Conservation (phyloP, 2,797 vertebrate species). For the Perodicticus potto region DNA sequence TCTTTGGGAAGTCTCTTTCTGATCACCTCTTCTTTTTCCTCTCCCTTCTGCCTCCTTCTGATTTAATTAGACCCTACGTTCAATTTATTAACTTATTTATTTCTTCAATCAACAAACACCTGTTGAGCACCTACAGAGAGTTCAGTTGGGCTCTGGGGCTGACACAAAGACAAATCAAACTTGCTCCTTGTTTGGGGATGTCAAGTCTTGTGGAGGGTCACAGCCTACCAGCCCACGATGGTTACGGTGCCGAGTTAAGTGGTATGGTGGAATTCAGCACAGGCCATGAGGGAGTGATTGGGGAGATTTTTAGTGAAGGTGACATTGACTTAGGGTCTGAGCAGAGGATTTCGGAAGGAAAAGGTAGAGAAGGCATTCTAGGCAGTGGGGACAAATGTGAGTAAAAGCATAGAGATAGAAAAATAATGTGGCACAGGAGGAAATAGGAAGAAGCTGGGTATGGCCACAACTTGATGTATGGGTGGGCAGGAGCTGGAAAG, state of each 20-base stretch:
- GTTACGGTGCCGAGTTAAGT: rapidly evolving
- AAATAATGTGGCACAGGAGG: not conserved
- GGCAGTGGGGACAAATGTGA: not conserved
- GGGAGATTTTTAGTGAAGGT: not conserved
- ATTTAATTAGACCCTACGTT: constrained; percentile 27
- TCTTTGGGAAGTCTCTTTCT: constrained; percentile 34
- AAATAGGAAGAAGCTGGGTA: not conserved
- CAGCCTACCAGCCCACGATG: rapidly evolving
- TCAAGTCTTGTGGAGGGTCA: not conserved
- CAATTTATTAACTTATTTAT: not conserved
- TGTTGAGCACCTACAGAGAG: not conserved
- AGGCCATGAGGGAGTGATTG: too few species aligned
- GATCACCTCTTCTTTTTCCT: not conserved
- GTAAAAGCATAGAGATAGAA: not conserved
- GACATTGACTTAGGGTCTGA: not conserved
- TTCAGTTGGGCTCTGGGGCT: not conserved
- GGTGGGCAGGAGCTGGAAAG: not conserved
- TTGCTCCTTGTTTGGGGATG: not conserved
- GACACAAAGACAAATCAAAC: not conserved
- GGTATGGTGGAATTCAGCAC: not conserved
- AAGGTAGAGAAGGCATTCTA: not conserved
- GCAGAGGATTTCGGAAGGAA: not conserved
- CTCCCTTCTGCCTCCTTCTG: constrained; percentile 1
- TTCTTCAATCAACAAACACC: not conserved
- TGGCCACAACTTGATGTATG: not conserved